Base-by-base conservation (phyloP, 2,888 invertebrate genomes). In the Drosophila cyrtoloma region DNA sequence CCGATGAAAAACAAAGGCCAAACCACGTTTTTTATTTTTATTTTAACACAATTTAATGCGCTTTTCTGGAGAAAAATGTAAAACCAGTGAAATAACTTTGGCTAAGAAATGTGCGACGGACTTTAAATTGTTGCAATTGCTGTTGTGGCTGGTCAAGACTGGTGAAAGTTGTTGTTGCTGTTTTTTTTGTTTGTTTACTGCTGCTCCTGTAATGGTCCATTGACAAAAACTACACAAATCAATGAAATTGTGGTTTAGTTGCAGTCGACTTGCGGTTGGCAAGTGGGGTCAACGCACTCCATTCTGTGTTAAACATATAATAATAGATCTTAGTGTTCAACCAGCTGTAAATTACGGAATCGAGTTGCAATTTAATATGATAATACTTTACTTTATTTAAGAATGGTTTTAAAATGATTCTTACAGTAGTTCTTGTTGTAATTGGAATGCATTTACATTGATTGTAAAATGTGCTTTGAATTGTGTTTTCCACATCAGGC, bases 121-220 rank as follows among this genome's bases (percentile, higher is more conserved):
- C 61, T 66, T 57, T 60, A 58, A 75, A 69, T 53, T 76, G 72
- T 66, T 61, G 66, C 58, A 50, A 61, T 56, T 79, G 33, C 55
- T 68, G 60, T 65, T 63, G 71, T 65, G 50, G 68, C 50, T 63
- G 53, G 69, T 44, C 71, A 66, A 72, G 65, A 50, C 57, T 50
- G 68, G 82, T 81, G 83, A 83, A 86, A 83, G 86, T 81, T 72
- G 83, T 85, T 80, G 81, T 79, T 67, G 62, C 53, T 71, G 65
- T 66, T 60, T 59, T 65, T 69, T 50, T 14, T 35, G 35, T 14
- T 37, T 39, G 39, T 19, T 39, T 37, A 19, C 9, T 51, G 55
- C 7, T 64, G 55, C 44, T 32, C 60, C 70, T 61, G 80, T 55
- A 65, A 71, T 73, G 71, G 62, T 76, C 30, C 60, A 81, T 81